Evolutionary conservation across 2,888 invertebrate species (phyloP).

Genomic region (Dynastes hyllus): DNA sequence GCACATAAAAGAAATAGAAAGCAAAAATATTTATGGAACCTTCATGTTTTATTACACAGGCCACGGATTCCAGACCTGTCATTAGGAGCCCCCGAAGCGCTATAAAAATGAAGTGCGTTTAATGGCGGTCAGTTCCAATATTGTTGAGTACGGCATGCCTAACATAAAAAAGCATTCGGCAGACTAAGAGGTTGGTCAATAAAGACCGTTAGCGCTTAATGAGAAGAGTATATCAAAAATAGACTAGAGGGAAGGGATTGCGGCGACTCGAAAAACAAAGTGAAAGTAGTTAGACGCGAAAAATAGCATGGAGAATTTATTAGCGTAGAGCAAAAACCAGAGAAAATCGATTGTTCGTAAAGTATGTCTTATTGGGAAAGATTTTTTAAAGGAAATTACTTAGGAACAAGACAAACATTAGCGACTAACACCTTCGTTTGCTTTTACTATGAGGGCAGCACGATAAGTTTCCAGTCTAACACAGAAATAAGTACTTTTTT

Average conservation of each 20-base stretch:
- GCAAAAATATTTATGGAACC: slow-evolving; percentile 18
- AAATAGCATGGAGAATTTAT: no score
- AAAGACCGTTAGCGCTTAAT: neutral
- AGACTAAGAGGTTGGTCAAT: neutral
- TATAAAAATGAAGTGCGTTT: slow-evolving; percentile 20
- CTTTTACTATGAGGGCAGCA: no score
- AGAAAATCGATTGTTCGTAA: no score
- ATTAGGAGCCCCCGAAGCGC: slow-evolving; percentile 14
- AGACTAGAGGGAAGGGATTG: neutral
- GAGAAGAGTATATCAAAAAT: neutral
- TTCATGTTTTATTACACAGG: slow-evolving; percentile 10
- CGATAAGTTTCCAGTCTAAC: no score
- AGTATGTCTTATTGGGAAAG: no score
- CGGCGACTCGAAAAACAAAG: no score
- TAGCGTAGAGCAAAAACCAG: no score
- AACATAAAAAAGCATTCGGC: slow-evolving; percentile 4
- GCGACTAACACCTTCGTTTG: no score
- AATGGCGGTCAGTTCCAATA: slow-evolving; percentile 31
- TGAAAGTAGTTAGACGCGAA: no score
- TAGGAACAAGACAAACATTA: no score
- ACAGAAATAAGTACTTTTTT: no score
- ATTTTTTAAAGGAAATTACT: no score
- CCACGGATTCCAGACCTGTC: slow-evolving; percentile 16
- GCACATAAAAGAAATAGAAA: slow-evolving; percentile 8
- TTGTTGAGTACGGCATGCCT: slow-evolving; percentile 13